Evolutionary conservation across 2,113 vertebrate genomes (phyloP).

Genomic region (Oplegnathus fasciatus): DNA sequence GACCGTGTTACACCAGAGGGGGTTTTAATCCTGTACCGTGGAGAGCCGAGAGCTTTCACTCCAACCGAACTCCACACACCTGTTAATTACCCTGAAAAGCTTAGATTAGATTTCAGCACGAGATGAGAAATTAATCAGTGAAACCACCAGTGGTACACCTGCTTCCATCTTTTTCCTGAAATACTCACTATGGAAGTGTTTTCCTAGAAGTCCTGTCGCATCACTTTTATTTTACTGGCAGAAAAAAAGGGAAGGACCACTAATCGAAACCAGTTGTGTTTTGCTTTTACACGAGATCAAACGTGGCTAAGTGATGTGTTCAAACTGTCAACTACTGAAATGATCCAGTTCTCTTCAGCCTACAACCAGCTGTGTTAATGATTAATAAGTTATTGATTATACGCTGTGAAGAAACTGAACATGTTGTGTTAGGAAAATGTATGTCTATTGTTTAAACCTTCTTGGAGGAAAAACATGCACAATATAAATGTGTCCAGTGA

Average conservation of each 20-base stretch:
- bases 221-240: not conserved
- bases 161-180: no score
- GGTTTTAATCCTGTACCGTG: not conserved
- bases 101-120: not conserved
- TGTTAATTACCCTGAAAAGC: not conserved
- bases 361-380: conserved; percentile 3
- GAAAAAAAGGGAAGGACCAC: not conserved
- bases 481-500: not conserved
- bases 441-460: not conserved
- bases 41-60: not conserved
- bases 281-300: not conserved
- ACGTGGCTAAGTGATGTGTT: not conserved
- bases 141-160: not conserved
- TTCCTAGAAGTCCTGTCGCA: not conserved
- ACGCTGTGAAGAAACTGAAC: not conserved
- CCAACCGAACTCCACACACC: not conserved
- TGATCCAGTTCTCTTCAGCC: not conserved
- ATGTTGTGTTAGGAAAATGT: not conserved
- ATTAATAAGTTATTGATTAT: conserved; percentile 23
- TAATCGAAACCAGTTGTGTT: not conserved
- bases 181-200: not conserved
- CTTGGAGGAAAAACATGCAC: not conserved
- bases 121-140: not conserved
- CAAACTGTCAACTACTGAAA: not conserved
- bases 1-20: not conserved